Evolutionary conservation across 2,113 vertebrate genomes (phyloP).

Genomic region (Coptodon bakossiorum): DNA sequence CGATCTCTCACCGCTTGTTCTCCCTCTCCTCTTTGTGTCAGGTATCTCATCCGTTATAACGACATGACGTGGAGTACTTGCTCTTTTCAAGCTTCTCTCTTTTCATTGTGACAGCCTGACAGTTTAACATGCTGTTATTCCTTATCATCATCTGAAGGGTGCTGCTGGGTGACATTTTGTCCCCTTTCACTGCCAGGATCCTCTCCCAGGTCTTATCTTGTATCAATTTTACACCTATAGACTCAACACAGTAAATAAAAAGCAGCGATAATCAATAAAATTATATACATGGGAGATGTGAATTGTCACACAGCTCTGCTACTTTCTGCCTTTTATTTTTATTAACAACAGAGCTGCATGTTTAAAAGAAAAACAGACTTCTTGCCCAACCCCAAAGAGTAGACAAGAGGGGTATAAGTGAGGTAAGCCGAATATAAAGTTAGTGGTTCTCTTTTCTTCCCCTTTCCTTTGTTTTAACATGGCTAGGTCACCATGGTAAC

Average conservation of each 20-base stretch:
- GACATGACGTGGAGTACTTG: neutral
- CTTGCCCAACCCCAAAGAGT: neutral
- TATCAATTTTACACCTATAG: neutral
- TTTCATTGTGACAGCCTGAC: slow-evolving; percentile 5
- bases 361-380: neutral
- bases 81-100: slow-evolving; percentile 1
- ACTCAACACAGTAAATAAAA: neutral
- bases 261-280: neutral
- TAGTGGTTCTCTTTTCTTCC: neutral
- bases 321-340: neutral
- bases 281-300: neutral
- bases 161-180: neutral
- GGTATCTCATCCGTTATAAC: neutral
- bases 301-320: neutral
- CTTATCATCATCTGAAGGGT: neutral
- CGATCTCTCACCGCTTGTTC: neutral
- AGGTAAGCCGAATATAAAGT: neutral
- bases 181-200: neutral
- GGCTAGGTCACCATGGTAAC: neutral
- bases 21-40: neutral
- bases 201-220: neutral
- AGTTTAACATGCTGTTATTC: neutral
- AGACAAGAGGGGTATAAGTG: neutral
- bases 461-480: neutral
- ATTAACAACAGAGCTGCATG: neutral